Base-by-base conservation (phyloP, 1,140 invertebrate genomes). In the Lordiphosa stackelbergi region DNA sequence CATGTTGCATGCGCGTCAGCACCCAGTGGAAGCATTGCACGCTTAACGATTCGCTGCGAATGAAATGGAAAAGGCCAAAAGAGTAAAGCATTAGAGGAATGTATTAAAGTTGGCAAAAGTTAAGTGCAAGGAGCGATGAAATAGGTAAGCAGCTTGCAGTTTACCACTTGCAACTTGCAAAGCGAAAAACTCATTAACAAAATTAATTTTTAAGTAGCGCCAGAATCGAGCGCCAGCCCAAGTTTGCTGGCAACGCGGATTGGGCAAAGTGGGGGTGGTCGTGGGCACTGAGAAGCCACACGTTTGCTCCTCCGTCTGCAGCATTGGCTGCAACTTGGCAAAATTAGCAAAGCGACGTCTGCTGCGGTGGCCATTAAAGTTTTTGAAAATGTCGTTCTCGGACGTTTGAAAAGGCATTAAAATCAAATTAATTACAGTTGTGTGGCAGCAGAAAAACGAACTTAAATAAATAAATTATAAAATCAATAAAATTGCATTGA, bases 1-100 rank as follows among this genome's bases (percentile, higher is more conserved):
- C 97, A 61, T 93, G 92, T 78, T 97, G 95, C 89, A 98, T 92
- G 88, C 97, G 93, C 69, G 94, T 94, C 89, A 98, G 96, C 4
- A 98, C 93, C 86, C 96, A 96, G 88, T 98, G 96, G 88, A 99
- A 98, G 58, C 93, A 93, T 54, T 93, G 91, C 0, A 95, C 92
- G n/a, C 94, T 93, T 90, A 98, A 92, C 6, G 95, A 97, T 90
- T 97, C 95, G 87, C 94, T 96, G 87, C 43, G 61, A 74, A 69
- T 56, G 62, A 45, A 71, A 65, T 57, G 45, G 48, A 73, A 57
- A 65, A 58, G 41, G 55, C 31, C 31, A 49, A 51, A 53, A 31
- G 11, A 38, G 51, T 49, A 19, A 70, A 49, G 60, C 59, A 77
- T 66, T 34, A 42, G 42, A 72, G 43, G 37, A 36, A 11, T 43